These are phyloP conservation scores for Gymnothorax javanicus DNA, from an alignment of 2,797 vertebrate species.

Conservation along the genomic window DNA sequence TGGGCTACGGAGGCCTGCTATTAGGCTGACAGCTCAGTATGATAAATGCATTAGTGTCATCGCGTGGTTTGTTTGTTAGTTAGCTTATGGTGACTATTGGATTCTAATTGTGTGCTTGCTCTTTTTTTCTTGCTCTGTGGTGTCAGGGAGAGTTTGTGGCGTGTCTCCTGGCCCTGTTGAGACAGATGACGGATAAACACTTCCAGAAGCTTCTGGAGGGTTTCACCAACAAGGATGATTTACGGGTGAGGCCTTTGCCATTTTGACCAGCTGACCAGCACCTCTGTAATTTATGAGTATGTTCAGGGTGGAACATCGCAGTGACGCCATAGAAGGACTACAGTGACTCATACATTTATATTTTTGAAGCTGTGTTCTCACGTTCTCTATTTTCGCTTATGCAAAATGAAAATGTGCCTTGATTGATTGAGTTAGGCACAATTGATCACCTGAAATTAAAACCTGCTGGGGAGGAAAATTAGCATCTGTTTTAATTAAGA, in stretches of 20 bases:
- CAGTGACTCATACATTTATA: background rate
- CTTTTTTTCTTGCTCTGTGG: background rate
- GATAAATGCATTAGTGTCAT: background rate
- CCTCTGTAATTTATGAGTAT: background rate
- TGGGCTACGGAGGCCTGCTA: background rate
- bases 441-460: background rate
- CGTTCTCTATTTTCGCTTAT: background rate
- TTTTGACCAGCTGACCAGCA: background rate
- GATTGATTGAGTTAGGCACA: background rate
- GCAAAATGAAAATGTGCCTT: background rate
- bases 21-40: background rate
- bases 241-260: conserved; percentile 80
- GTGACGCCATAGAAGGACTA: background rate
- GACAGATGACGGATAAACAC: conserved; percentile 96
- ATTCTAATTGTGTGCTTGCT: background rate
- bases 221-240: conserved; percentile 89
- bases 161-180: conserved; percentile 88
- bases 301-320: background rate
- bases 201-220: conserved; percentile 94
- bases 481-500: background rate
- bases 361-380: background rate
- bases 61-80: background rate
- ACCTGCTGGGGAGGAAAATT: background rate
- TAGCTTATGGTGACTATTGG: background rate
- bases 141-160: conserved; percentile 94